Evolutionary conservation across 2,888 invertebrate species (phyloP), one percentile per base, ranked within the genome.

Genomic region (Sisyra terminalis): DNA sequence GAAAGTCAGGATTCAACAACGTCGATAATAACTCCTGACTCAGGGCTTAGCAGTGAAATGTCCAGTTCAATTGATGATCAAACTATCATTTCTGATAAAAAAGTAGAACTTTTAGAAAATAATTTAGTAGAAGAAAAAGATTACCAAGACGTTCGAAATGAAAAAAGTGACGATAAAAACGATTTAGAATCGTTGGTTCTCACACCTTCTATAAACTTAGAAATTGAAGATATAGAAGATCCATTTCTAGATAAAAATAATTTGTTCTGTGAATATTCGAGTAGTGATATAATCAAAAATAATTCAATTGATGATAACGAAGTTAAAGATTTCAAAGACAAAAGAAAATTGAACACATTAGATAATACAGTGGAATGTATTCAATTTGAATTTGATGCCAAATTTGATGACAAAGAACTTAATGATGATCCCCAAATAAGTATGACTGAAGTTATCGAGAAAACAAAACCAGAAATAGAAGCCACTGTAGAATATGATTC

Each of bases 1-100:
- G 34, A 32, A 11, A 42, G 42, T 34, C 42, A 42, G 34, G 42
- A 42, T 24, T 42, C 42, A 11, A 34, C 16, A 13, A 3, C 29
- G 6, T 42, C 42, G 8, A 13, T 42, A 16, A 17, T 42, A 6
- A 42, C 42, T n/a, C 34, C 42, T 11, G 42, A 42, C 18, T 42
- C 42, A n/a, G 43, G 43, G 16, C 29, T 36, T 4, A 43, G 43
- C 18, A 36, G 29, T 18, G 42, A 42, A 17, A 34, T 16, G 10
- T 24, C 24, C 7, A 24, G 7, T 24, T 24, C 24, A 3, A 24
- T 24, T 24, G 24, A 24, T 24, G 24, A 24, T 24, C 24, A 24
- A 24, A 24, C 24, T 24, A 7, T 24, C 7, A 7, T 24, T 7
- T 24, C 24, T 24, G 24, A 24, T 24, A 24, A 24, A 24, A 24